Conservation (phyloP, 2,113 vertebrate genomes). For the Suricata suricatta region DNA sequence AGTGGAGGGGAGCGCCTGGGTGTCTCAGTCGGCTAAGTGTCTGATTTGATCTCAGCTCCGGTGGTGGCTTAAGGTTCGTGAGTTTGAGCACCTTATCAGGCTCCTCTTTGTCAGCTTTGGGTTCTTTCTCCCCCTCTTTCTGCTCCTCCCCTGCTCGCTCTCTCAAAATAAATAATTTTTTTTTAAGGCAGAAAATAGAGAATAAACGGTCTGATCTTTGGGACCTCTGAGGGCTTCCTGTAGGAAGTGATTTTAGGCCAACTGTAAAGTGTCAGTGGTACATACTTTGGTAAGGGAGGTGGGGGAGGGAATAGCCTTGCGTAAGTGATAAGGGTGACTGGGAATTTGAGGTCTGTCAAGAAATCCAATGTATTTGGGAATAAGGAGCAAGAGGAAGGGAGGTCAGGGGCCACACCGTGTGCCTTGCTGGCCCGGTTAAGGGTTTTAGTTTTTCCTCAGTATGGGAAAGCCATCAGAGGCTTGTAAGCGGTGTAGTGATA, state of each 20-base stretch:
- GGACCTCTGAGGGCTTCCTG: background rate
- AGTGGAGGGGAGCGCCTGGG: too few relatives aligned
- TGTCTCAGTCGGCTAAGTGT: too few relatives aligned
- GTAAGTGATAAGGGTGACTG: background rate
- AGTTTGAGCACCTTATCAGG: too few relatives aligned
- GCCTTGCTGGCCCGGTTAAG: background rate
- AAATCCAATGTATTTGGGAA: background rate
- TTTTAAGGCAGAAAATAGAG: background rate
- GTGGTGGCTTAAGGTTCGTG: too few relatives aligned
- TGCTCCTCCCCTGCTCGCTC: too few relatives aligned
- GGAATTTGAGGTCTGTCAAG: background rate
- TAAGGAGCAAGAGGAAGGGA: background rate
- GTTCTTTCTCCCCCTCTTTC: too few relatives aligned
- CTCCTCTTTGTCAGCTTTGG: too few relatives aligned
- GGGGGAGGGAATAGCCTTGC: background rate
- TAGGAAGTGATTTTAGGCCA: constrained; percentile 9
- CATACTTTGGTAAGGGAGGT: background rate
- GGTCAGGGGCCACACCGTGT: background rate
- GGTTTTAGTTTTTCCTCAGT: background rate
- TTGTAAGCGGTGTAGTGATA: background rate
- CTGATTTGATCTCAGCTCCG: too few relatives aligned
- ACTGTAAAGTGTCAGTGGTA: constrained; percentile 4
- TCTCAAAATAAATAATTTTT: too few relatives aligned
- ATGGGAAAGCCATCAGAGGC: background rate
- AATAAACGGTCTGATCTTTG: background rate